Base-by-base conservation (phyloP, 2,888 invertebrate genomes). In the Acheta domesticus region DNA sequence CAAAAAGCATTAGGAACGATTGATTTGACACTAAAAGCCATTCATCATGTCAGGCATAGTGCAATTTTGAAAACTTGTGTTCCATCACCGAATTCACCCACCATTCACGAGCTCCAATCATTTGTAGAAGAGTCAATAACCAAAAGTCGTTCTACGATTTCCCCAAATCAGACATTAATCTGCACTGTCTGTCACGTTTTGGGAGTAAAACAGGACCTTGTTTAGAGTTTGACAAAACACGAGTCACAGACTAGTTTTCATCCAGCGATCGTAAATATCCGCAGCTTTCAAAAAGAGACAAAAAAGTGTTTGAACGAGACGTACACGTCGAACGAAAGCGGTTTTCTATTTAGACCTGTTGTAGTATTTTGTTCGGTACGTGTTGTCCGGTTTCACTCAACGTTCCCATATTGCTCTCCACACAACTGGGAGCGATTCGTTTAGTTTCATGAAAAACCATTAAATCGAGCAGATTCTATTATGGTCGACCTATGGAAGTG, bases 361-460 rank as follows among this genome's bases (percentile, higher is more conserved):
- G 62, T 62, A 62, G 62, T 62, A 62, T 62, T 62, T 62, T 62
- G 62, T 62, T 62, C 16, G 36, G 36, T 36, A 36, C 36, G 36
- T 36, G 36, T 36, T 62, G 62, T n/a, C 62, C 62, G 62, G n/a
- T 62, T 62, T 62, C 62, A 62, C 62, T 62, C 62, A 62, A 62
- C 62, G n/a, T n/a, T 62, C 62, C n/a, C 62, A 62, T 36, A 36
- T n/a, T 62, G 62, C 62, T 62, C 62, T 62, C 62, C n/a, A 62
- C n/a, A n/a, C 62, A 62, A 19, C 62, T 19, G 62, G 62, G 62
- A 62, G 62, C n/a, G 62, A 62, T 62, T 62, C 62, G 62, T 62
- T 62, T n/a, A 62, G 62, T 62, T 62, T 62, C 62, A 62, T 62
- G 62, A 62, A 62, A 62, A 62, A 62, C 62, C 62, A 62, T 62